Percentiles rank a stretch among this genome's conserved stretches.
phyloP scores from a whole-genome alignment of 1,140 invertebrate species.

The Trypoxylus dichotomus region DNA sequence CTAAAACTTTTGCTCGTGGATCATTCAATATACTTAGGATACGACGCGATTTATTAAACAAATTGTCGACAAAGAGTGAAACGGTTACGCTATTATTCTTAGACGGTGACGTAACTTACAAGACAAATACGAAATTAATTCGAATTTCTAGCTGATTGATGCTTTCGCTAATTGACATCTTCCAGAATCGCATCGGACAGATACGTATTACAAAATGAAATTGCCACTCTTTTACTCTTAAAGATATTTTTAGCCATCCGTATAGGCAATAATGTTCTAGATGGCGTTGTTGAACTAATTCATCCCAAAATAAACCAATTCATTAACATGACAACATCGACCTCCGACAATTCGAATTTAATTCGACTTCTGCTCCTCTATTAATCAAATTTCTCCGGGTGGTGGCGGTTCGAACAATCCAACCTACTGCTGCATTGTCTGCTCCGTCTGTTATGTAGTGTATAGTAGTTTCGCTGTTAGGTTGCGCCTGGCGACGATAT shows the following conservation, averaged over 20 bases:
- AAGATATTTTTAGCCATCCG: no score
- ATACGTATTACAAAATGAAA: no score
- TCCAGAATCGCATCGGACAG: no score
- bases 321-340: background rate
- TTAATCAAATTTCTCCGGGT: background rate
- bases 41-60: background rate
- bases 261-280: no score
- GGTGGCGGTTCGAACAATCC: background rate
- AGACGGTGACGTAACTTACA: background rate
- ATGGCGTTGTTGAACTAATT: background rate
- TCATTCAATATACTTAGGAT: background rate
- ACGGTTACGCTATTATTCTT: background rate
- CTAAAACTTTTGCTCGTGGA: background rate
- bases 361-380: conserved; percentile 1
- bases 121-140: background rate
- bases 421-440: background rate
- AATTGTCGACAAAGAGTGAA: background rate
- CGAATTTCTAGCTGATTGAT: no score
- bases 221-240: no score
- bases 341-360: background rate
- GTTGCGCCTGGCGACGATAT: background rate
- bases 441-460: background rate
- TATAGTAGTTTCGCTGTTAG: background rate
- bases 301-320: background rate
- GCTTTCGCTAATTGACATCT: no score